Evolutionary conservation across 2,113 vertebrate species (phyloP), one percentile per base, ranked within the genome.

Genomic region (Cephalopterus ornatus): DNA sequence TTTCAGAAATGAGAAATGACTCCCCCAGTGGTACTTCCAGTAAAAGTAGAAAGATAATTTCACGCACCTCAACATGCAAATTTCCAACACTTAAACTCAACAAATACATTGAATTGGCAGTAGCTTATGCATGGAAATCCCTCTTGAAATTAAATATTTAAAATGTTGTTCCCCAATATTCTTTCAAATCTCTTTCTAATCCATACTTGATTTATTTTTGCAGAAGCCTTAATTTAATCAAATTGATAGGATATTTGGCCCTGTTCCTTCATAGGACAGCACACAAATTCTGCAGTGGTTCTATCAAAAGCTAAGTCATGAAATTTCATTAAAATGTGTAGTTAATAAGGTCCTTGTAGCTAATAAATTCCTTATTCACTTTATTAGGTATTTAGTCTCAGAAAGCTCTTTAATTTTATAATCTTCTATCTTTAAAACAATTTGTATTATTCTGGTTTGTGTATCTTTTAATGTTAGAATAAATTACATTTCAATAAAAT

Each of bases 11-110:
- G 93, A 96, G 97, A 90, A 93, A 90, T 55, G 0, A 93, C 86
- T 94, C 89, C 93, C 91, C 23, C 75, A 88, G 84, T 41, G 59
- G 72, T 90, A 81, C 75, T 96, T 88, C 74, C 72, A 88, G 75
- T 90, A 94, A 67, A 87, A 88, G 63, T 81, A 75, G n/a, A 90
- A 92, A 62, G 61, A 96, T 82, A 66, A 97, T 95, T 95, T 92
- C 8, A 27, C 79, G 88, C 77, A 94, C 75, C 80, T 91, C 59
- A 77, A 72, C 58, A 92, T 90, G 93, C 63, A 97, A 91, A 91
- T 93, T 87, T 91, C 76, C 76, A 85, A 62, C 77, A 70, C 41
- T 87, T 65, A 84, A 74, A 93, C 83, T 90, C 75, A 95, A 95
- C 47, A 95, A 87, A 80, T 80, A 84, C 62, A 75, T 93, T 85